Evolutionary conservation across 2,888 invertebrate species (phyloP), one percentile per base, ranked within the genome.

Genomic region (Resseliella maxima): DNA sequence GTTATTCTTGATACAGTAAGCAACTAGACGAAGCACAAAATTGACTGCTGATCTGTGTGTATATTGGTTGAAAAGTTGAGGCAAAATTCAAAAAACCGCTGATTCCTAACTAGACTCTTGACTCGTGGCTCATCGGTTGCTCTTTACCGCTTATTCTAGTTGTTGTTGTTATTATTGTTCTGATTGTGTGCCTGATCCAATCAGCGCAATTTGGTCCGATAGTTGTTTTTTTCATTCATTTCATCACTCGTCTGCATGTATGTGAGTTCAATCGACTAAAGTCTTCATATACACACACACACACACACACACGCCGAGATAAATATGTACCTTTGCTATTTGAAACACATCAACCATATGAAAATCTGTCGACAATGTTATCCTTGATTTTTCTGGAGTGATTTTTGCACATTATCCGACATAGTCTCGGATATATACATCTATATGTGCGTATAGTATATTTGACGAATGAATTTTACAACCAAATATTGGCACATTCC

Each of bases 11-110:
- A 35, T 72, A 35, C 72, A 72, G 35, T 72, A 72, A 35, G 72
- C 72, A 72, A 72, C 72, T 72, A 72, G 27, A 21, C 72, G 35
- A 72, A 72, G 35, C 72, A 72, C 72, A 72, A 27, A 72, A 72
- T 72, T 72, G 27, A 72, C 72, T 72, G 72, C 72, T 72, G 35
- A 72, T 72, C 72, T 72, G 72, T 72, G 59, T 50, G 59, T 72
- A 35, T 18, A 35, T 72, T 15, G 31, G 72, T 72, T 72, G 31
- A 72, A 72, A 72, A 72, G 35, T 72, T 72, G 72, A 72, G 31
- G 72, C 72, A 72, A 72, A 15, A 72, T n/a, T 24, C n/a, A 59
- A 31, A 72, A 31, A 72, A 72, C 72, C 72, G 31, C 31, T 35
- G 72, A 31, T 35, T 72, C 15, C 72, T 72, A 72, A 31, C 72